Percentiles rank a stretch among this genome's conserved stretches.
Evolutionary conservation across 2,888 invertebrate species (phyloP).

Genomic region (Heliconius cydno): DNA sequence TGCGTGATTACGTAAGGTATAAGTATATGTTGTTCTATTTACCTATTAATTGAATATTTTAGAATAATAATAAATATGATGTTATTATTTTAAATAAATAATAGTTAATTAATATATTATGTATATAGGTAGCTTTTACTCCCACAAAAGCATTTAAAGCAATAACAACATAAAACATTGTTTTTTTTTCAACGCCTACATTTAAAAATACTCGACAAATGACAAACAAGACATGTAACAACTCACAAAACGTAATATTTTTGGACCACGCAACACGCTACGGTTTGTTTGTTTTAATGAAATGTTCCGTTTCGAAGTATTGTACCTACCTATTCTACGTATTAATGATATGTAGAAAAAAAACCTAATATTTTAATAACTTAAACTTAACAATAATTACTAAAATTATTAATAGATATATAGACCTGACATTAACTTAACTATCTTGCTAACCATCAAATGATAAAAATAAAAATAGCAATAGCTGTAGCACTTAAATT

Average conservation of each 20-base stretch:
- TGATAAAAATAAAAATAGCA: neutral
- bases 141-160: neutral
- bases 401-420: neutral
- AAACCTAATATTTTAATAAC: neutral
- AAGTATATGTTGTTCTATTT: neutral
- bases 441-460: neutral
- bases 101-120: too few species aligned
- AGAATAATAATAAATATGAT: neutral
- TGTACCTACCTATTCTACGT: neutral
- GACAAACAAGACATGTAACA: conserved; percentile 42
- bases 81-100: neutral
- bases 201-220: conserved; percentile 39
- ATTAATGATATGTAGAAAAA: neutral
- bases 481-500: conserved; percentile 34
- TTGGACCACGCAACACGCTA: conserved; percentile 18
- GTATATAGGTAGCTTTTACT: neutral
- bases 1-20: too few species aligned
- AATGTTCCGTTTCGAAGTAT: neutral
- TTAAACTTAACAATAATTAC: neutral
- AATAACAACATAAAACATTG: conserved; percentile 28
- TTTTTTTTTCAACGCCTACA: conserved; percentile 32
- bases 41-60: neutral
- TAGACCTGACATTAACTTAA: neutral
- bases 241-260: conserved; percentile 28
- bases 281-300: conserved; percentile 30